Evolutionary conservation across 1,140 invertebrate genomes (phyloP).

Genomic region (Tyrophagus putrescentiae): DNA sequence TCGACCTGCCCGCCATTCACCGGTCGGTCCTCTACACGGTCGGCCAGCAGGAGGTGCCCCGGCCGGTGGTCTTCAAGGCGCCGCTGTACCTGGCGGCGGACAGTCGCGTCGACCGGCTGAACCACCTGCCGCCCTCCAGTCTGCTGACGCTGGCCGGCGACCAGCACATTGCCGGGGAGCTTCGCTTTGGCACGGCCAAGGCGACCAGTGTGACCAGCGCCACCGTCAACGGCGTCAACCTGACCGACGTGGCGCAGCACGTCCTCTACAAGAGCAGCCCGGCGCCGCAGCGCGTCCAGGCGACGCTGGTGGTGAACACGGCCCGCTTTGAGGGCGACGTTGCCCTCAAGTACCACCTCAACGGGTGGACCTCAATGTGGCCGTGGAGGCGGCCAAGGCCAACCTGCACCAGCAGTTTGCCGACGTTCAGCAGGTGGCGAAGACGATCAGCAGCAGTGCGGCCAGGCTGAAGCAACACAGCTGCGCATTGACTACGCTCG

Average conservation of each 20-base stretch:
- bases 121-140: background rate
- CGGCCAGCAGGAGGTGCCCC: background rate
- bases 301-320: background rate
- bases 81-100: background rate
- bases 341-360: background rate
- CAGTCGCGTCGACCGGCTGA: background rate
- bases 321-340: background rate
- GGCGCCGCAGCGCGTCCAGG: background rate
- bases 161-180: background rate
- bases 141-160: background rate
- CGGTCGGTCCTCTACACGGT: background rate
- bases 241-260: background rate
- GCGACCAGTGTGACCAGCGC: background rate
- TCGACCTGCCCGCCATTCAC: background rate
- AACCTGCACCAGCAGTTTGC: background rate
- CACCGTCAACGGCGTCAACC: background rate
- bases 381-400: background rate
- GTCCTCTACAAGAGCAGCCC: background rate
- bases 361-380: background rate
- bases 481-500: background rate
- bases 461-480: background rate
- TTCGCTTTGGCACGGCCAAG: background rate
- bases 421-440: background rate
- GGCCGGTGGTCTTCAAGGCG: background rate
- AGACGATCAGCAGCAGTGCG: background rate